Evolutionary conservation across 2,888 invertebrate genomes (phyloP).

Genomic region (Leptothorax acervorum): DNA sequence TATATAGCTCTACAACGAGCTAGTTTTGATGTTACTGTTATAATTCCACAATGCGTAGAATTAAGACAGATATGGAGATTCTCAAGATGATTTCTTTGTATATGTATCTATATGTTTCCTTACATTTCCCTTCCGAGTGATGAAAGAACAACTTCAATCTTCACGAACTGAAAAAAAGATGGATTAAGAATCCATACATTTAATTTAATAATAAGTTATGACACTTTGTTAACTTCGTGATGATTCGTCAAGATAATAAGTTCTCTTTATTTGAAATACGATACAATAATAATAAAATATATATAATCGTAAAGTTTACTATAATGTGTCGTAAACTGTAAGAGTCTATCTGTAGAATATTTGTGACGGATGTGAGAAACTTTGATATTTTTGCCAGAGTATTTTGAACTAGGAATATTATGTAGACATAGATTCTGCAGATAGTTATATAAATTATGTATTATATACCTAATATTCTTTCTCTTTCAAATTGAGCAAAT

Average conservation of each 20-base stretch:
- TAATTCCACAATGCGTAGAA: neutral
- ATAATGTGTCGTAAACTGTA: neutral
- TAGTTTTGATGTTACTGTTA: neutral
- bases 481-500: neutral
- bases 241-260: conserved; percentile 9
- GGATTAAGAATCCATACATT: neutral
- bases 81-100: neutral
- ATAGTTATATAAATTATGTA: neutral
- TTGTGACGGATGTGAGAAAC: neutral
- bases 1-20: neutral
- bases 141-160: neutral
- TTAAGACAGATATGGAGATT: neutral
- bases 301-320: neutral
- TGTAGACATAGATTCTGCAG: neutral
- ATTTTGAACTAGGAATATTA: neutral
- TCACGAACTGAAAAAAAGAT: neutral
- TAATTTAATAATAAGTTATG: neutral
- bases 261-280: neutral
- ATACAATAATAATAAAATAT: neutral
- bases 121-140: neutral
- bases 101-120: neutral
- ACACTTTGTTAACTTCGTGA: neutral
- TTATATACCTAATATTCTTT: neutral
- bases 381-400: neutral
- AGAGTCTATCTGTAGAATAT: neutral